phyloP scores from a whole-genome alignment of 2,113 vertebrate genomes.

The Xiphophorus maculatus region DNA sequence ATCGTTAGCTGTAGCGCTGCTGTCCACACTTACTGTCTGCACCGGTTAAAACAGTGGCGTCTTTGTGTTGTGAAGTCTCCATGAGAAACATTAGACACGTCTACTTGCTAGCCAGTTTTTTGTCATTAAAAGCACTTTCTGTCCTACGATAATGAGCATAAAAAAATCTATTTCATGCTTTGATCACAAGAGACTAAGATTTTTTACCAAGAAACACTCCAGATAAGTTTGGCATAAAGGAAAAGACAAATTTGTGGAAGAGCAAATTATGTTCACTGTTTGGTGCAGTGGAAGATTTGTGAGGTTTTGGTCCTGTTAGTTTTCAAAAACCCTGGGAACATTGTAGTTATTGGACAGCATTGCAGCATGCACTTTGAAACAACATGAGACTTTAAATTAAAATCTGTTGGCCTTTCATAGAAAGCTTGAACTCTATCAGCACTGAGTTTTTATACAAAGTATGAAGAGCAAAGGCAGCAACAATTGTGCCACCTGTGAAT shows the following conservation, averaged over 20 bases:
- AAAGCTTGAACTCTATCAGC: not conserved
- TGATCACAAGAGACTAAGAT: not conserved
- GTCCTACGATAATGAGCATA: not conserved
- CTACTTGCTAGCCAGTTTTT: not conserved
- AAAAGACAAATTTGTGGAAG: not conserved
- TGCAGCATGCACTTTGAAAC: not conserved
- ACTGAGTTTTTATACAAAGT: not conserved
- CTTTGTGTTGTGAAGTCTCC: not conserved
- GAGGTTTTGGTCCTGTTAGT: not conserved
- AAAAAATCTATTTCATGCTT: not conserved
- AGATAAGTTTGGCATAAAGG: not conserved
- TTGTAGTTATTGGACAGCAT: not conserved
- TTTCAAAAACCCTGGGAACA: not conserved
- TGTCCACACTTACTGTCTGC: no score
- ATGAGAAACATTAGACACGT: not conserved
- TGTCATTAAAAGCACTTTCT: not conserved
- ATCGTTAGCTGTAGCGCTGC: no score
- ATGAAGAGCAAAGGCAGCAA: not conserved
- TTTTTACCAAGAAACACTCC: not conserved
- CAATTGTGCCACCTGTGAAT: no score
- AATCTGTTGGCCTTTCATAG: not conserved
- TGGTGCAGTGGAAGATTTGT: not conserved
- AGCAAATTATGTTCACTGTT: not conserved
- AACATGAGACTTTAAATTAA: not conserved
- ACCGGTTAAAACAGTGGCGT: not conserved